A percentile compares a stretch with the other conserved stretches of the same genome.
Evolutionary conservation across 1,140 invertebrate species (phyloP).

Genomic region (Centruroides vittatus): DNA sequence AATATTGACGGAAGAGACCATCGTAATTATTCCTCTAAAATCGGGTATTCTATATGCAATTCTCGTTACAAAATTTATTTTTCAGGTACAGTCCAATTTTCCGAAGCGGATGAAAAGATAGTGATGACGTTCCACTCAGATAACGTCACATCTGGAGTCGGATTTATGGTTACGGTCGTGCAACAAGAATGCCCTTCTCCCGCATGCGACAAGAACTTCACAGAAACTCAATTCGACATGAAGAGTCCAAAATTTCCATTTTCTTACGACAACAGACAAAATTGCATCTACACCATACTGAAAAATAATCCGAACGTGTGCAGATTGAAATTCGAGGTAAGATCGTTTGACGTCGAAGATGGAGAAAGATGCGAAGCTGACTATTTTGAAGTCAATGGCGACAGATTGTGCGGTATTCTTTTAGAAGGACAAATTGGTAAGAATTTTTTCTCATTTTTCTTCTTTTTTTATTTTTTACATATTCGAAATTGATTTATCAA

Average conservation of each 20-base stretch:
- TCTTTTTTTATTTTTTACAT: too few species aligned
- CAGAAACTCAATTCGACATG: conserved; percentile 2
- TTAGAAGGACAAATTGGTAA: conserved; percentile 10
- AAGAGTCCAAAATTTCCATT: conserved; percentile 9
- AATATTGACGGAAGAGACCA: too few species aligned
- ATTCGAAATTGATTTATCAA: too few species aligned
- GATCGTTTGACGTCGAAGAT: conserved; percentile 11
- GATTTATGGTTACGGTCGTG: conserved; percentile 14
- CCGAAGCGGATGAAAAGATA: conserved; percentile 5
- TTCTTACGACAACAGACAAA: conserved; percentile 12
- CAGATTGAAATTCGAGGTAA: conserved; percentile 5
- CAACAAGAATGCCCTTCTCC: conserved; percentile 13
- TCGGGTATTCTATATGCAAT: too few species aligned
- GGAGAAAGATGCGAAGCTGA: conserved; percentile 8
- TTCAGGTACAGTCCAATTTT: conserved; percentile 8
- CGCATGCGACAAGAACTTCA: conserved; percentile 4
- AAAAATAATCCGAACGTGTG: conserved; percentile 6
- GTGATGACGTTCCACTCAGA: conserved; percentile 15
- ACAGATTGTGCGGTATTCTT: conserved; percentile 10
- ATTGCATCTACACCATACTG: conserved; percentile 4
- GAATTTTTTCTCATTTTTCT: neutral
- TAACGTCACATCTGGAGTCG: conserved; percentile 6
- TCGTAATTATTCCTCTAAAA: too few species aligned
- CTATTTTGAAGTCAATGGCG: conserved; percentile 2
- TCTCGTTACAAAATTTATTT: neutral